These are phyloP conservation scores for Toxostoma redivivum DNA, from an alignment of 2,113 vertebrate genomes.

Conservation along the genomic window DNA sequence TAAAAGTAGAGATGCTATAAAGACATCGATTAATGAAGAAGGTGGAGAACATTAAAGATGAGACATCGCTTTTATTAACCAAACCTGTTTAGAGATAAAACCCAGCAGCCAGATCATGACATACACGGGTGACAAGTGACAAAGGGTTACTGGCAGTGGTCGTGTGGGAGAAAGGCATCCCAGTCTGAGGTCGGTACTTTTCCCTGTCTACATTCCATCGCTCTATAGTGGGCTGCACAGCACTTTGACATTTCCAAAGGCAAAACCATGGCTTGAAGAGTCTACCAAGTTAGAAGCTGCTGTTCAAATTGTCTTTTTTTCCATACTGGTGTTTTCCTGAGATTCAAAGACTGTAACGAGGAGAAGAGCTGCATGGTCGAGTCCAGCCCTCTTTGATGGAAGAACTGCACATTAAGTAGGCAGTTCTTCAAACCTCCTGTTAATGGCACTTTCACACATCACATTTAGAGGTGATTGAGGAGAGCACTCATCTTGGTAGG, in stretches of 20 bases:
- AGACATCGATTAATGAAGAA: neutral
- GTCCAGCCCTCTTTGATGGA: neutral
- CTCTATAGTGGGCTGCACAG: neutral
- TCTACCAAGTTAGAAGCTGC: neutral
- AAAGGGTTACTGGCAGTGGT: neutral
- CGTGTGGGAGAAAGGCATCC: neutral
- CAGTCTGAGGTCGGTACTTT: neutral
- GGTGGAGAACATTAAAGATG: neutral
- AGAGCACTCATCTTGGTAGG: slow-evolving; percentile 72
- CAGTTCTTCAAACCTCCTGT: neutral
- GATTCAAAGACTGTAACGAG: neutral
- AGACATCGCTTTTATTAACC: slow-evolving; percentile 2
- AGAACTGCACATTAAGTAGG: neutral
- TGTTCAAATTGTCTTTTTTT: neutral
- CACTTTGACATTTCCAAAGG: neutral
- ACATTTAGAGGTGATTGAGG: neutral
- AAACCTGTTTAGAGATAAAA: neutral
- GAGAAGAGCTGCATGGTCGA: neutral
- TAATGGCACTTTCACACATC: neutral
- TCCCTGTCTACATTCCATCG: neutral
- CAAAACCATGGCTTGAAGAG: neutral
- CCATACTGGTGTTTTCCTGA: neutral
- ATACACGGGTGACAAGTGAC: neutral
- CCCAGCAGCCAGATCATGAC: neutral
- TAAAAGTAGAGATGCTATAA: neutral